phyloP scores from a whole-genome alignment of 1,140 invertebrate genomes.

The Phenacoccus solenopsis region DNA sequence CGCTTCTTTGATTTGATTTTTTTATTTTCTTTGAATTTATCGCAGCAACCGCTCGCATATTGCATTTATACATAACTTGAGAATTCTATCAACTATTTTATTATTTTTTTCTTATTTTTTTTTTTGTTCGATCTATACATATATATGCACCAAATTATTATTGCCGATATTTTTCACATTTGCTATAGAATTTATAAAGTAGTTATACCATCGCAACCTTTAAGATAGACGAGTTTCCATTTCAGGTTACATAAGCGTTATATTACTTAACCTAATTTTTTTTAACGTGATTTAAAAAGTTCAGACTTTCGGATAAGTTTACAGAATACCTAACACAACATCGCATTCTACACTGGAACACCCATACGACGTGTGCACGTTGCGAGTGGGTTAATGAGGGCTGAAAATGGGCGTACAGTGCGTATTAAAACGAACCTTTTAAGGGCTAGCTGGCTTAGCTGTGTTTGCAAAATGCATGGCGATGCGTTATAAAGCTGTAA shows the following conservation, averaged over 20 bases:
- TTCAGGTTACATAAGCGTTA: constrained; percentile 14
- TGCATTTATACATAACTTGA: not conserved
- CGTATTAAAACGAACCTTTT: not conserved
- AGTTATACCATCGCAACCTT: not conserved
- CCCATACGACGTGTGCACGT: not conserved
- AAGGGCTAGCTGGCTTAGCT: not conserved
- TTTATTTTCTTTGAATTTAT: not conserved
- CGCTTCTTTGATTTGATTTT: not conserved
- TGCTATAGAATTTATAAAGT: not conserved
- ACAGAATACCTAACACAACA: not conserved
- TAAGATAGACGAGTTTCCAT: constrained; percentile 5
- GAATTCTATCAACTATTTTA: not conserved
- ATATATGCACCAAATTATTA: not conserved
- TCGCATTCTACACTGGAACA: not conserved
- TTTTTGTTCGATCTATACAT: not conserved
- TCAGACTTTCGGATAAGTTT: not conserved
- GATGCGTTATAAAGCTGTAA: no score
- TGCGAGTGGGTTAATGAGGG: not conserved
- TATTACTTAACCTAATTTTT: constrained; percentile 6
- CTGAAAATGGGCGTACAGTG: not conserved
- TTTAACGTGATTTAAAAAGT: not conserved
- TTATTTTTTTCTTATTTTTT: no score
- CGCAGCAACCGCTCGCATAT: not conserved
- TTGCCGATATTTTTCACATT: not conserved
- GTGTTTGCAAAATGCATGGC: not conserved